A percentile compares a stretch with the other conserved stretches of the same genome.
These are phyloP conservation scores for Drosophila dunni DNA, from an alignment of 1,140 invertebrate species.

Conservation along the genomic window DNA sequence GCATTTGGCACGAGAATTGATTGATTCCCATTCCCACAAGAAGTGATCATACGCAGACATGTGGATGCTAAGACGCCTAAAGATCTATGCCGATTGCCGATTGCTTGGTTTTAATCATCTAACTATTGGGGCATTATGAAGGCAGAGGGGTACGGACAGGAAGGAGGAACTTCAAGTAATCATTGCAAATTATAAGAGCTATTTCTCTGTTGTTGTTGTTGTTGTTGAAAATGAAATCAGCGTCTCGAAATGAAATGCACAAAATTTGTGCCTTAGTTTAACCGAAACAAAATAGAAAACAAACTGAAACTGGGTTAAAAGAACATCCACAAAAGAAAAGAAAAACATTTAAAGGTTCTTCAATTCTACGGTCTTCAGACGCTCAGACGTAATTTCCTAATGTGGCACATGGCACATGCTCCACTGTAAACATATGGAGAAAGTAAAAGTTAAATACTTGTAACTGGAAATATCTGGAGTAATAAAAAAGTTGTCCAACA, in stretches of 20 bases:
- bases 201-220: slow-evolving; percentile 27
- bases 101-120: slow-evolving; percentile 35
- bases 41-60: slow-evolving; percentile 19
- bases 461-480: slow-evolving; percentile 21
- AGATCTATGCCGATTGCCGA: slow-evolving; percentile 53
- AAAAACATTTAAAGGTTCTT: slow-evolving; percentile 22
- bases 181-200: slow-evolving; percentile 65
- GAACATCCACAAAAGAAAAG: slow-evolving; percentile 23
- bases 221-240: slow-evolving; percentile 67
- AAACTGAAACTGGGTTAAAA: slow-evolving; percentile 36
- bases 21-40: slow-evolving; percentile 31
- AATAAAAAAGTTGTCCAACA: slow-evolving; percentile 16
- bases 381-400: slow-evolving; percentile 44
- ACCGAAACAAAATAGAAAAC: neutral
- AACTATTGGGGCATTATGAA: slow-evolving; percentile 22
- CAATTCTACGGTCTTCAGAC: slow-evolving; percentile 12
- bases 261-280: slow-evolving; percentile 21
- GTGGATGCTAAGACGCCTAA: slow-evolving; percentile 26
- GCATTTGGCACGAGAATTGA: slow-evolving; percentile 27
- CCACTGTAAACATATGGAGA: slow-evolving; percentile 32
- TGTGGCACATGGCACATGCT: slow-evolving; percentile 34
- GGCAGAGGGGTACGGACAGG: neutral
- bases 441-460: slow-evolving; percentile 46
- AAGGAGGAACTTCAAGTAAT: slow-evolving; percentile 47
- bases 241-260: slow-evolving; percentile 32